Base-by-base conservation (phyloP, 2,888 invertebrate genomes). In the Xestia ashworthii region DNA sequence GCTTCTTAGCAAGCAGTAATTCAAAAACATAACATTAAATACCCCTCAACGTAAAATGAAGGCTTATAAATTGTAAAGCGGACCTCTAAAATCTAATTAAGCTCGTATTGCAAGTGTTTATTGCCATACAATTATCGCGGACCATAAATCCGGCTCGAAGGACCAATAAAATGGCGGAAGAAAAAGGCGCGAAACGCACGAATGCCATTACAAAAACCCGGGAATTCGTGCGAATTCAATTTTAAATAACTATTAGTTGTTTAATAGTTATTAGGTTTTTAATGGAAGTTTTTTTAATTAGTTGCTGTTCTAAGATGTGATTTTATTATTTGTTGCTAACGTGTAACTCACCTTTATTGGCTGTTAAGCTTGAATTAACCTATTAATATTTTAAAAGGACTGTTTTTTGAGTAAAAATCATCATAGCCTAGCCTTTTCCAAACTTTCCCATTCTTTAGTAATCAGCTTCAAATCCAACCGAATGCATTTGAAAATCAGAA, bases 21-120 rank as follows among this genome's bases (percentile, higher is more conserved):
- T 64, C 72, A 71, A 55, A 79, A 72, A 58, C 25, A 65, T 16
- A 19, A 72, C 38, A 71, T 73, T 32, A 67, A 76, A 72, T 71
- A 58, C 22, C 62, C 50, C 65, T 66, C 65, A 67, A 71, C 38
- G 48, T 50, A 76, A 60, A 66, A 62, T 76, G 73, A 71, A 76
- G 85, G 83, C 80, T 87, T 89, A 84, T 84, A 86, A 87, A 89
- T 87, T 87, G 85, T 88, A 77, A 88, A 88, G 82, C 83, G 89
- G 87, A 89, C 87, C 92, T 90, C 90, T 89, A 88, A 92, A 93
- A 90, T 89, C 88, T 92, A 91, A 92, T 92, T 92, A 92, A 91
- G 92, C 89, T 93, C 91, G 89, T 91, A 91, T 91, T 92, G 89
- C 92, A 90, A 92, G 93, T 92, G 93, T 94, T 94, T 93, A 94